phyloP scores from a whole-genome alignment of 2,113 vertebrate genomes.

The Anhinga anhinga region DNA sequence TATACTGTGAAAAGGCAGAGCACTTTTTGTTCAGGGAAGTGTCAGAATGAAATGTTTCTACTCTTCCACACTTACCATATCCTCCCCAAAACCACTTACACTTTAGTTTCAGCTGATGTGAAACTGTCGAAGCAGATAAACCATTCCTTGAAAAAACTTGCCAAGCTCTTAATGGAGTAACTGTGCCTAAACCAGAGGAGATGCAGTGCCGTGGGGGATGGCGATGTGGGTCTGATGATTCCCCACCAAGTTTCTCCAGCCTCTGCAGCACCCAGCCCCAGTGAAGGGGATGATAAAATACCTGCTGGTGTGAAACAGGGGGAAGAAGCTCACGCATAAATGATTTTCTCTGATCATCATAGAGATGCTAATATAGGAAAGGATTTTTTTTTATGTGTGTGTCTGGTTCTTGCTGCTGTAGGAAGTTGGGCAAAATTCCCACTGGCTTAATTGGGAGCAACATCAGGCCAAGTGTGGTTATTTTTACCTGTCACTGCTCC shows the following conservation, averaged over 20 bases:
- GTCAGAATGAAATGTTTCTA: constrained; percentile 51
- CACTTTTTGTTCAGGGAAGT: constrained; percentile 15
- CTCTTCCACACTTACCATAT: constrained; percentile 31
- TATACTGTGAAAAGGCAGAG: constrained; percentile 26
- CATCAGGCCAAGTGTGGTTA: constrained; percentile 19
- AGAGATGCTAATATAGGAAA: background rate
- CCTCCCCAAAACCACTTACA: constrained; percentile 23
- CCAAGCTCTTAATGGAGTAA: background rate
- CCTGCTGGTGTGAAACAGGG: background rate
- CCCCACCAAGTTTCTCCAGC: background rate
- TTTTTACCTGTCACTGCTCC: constrained; percentile 51
- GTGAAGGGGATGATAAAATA: background rate
- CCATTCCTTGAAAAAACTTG: background rate
- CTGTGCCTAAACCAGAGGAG: background rate
- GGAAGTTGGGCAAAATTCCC: constrained; percentile 32
- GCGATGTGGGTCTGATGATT: background rate
- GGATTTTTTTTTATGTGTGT: background rate
- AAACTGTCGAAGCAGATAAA: constrained; percentile 43
- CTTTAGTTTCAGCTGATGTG: constrained; percentile 49
- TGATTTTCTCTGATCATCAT: background rate
- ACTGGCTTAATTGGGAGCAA: constrained; percentile 22
- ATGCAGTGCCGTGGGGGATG: background rate
- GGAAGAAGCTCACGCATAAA: accelerated
- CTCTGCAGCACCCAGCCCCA: background rate
- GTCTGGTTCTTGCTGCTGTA: background rate